Evolutionary conservation across 2,113 vertebrate species (phyloP).

Genomic region (Chloebia gouldiae): DNA sequence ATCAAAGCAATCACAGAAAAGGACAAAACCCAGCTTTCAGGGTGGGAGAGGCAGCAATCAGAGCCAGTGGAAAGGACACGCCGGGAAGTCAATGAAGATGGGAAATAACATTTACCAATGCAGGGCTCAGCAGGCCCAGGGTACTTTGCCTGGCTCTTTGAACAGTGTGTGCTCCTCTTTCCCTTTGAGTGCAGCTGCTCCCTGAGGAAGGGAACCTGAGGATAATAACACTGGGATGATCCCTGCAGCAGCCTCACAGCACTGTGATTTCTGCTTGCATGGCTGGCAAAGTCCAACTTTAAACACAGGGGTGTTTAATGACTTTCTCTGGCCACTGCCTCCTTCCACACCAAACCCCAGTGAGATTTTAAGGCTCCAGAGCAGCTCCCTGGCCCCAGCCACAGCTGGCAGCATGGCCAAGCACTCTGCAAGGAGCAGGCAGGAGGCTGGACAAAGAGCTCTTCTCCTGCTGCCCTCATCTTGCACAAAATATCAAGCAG

Average conservation of each 20-base stretch:
- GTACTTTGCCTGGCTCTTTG: constrained; percentile 33
- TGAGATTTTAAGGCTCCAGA: background rate
- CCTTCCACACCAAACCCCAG: background rate
- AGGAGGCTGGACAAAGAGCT: background rate
- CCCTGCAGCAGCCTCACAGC: background rate
- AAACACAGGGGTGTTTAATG: background rate
- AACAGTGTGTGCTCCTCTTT: constrained; percentile 44
- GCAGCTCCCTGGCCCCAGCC: background rate
- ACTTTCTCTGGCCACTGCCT: background rate
- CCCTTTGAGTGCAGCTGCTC: constrained; percentile 33
- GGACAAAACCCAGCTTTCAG: constrained; percentile 33
- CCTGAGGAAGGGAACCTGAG: constrained; percentile 51
- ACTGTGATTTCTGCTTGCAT: background rate
- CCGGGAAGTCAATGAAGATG: constrained; percentile 28
- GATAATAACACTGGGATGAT: constrained; percentile 20
- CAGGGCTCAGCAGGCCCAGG: constrained; percentile 54
- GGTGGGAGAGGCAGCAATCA: constrained; percentile 61
- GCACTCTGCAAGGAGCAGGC: background rate
- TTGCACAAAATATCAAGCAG: background rate
- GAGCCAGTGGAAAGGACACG: constrained; percentile 51
- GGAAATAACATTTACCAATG: constrained; percentile 61
- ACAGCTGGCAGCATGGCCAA: background rate
- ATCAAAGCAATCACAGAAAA: constrained; percentile 51
- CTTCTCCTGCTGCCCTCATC: background rate
- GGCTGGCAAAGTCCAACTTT: background rate